Base-by-base conservation (phyloP, 2,888 invertebrate species). In the Invenusta paracnida region DNA sequence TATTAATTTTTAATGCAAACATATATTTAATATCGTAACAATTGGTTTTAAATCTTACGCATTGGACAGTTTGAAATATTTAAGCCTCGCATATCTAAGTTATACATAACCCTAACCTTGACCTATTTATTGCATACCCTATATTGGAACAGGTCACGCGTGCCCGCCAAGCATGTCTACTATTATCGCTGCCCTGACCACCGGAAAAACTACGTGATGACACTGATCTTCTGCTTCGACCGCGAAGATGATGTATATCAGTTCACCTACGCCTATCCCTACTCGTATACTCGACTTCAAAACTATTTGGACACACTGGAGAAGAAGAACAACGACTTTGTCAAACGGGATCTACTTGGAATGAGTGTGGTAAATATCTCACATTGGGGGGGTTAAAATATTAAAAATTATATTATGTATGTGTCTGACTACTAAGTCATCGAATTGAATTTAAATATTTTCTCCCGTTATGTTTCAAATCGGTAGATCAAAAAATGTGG, bases 241-340 rank as follows among this genome's bases (percentile, higher is more conserved):
- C 94, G 94, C 85, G 97, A 97, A 90, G 96, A 96, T 88, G 97
- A 98, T 89, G 94, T 96, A 0, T 98, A 96, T 90, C 97, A 98
- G 91, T 98, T 99, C 92, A 94, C 96, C 0, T 94, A 98, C 89
- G 95, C 95, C 29, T 96, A 95, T 87, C 98, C 98, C 0, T 99
- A 98, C 91, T 96, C 97, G n/a, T 98, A 97, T 91, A 95, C 96
- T 0, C 93, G 95, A 85, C 93, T 96, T 84, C 95, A 97, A 91
- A 94, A 95, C 73, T 95, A 96, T 92, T 92, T 98, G 87, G 94
- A 94, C 66, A 91, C 93, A 88, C 92, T 96, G 87, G 94, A 95
- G 89, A 93, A 87, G 92, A 94, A 91, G 89, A 91, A 92, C 81
- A 89, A 92, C 87, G 92, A 92, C 86, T 93, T 90, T 89, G 95